These are phyloP conservation scores for Gouania willdenowi DNA, from an alignment of 2,797 vertebrate species.

Conservation along the genomic window DNA sequence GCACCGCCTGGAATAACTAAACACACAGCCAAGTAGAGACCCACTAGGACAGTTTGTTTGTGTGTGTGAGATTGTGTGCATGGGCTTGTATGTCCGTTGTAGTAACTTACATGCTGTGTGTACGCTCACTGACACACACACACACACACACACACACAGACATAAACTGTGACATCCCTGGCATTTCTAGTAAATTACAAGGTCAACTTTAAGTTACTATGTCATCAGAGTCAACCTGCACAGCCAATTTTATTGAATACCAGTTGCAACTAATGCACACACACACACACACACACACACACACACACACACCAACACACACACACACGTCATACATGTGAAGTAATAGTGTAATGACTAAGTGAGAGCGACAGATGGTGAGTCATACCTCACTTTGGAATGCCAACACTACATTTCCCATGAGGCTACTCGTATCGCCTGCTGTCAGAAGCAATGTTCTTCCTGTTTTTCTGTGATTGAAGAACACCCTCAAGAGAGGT, in stretches of 20 bases:
- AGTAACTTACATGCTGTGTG: slow-evolving; percentile 10
- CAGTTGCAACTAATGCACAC: background rate
- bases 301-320: slow-evolving; percentile 3
- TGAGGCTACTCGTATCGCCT: slow-evolving; percentile 67
- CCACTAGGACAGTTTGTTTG: slow-evolving; percentile 39
- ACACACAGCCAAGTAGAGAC: slow-evolving; percentile 50
- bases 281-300: slow-evolving; percentile 2
- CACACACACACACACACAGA: background rate
- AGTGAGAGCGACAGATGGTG: slow-evolving; percentile 68
- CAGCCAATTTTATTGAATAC: slow-evolving; percentile 14
- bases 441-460: slow-evolving; percentile 69
- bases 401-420: slow-evolving; percentile 76
- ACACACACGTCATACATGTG: slow-evolving; percentile 18
- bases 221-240: slow-evolving; percentile 29
- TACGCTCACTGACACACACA: background rate
- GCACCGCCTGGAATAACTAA: slow-evolving; percentile 67
- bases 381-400: slow-evolving; percentile 67
- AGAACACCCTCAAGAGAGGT: slow-evolving; percentile 50
- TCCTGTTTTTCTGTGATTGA: slow-evolving; percentile 65
- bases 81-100: slow-evolving; percentile 16
- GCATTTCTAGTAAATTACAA: slow-evolving; percentile 29
- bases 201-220: slow-evolving; percentile 45
- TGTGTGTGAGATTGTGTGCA: too few species aligned
- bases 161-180: slow-evolving; percentile 12
- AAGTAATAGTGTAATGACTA: slow-evolving; percentile 46